Evolutionary conservation across 2,113 vertebrate species (phyloP).

Genomic region (Lethenteron reissneri): DNA sequence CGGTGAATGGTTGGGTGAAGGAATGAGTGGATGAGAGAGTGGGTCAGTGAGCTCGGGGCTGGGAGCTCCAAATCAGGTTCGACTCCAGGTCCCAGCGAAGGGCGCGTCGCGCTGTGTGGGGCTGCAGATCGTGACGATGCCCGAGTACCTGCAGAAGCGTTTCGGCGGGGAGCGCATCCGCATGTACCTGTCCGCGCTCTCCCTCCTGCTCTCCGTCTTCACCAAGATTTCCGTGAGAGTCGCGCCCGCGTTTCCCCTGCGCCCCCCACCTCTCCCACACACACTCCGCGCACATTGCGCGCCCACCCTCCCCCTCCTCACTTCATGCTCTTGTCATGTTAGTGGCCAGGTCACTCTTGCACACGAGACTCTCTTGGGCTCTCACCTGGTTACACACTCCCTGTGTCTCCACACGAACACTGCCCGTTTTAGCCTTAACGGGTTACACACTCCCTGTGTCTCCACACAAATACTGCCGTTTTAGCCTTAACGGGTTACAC

Average conservation of each 20-base stretch:
- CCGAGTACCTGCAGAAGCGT: constrained; percentile 51
- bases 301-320: background rate
- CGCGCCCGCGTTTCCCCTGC: background rate
- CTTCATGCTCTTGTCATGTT: background rate
- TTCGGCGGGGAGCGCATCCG: constrained; percentile 59
- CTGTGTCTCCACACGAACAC: background rate
- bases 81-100: background rate
- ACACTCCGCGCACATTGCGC: background rate
- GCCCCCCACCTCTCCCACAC: background rate
- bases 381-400: background rate
- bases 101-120: background rate
- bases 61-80: background rate
- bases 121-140: constrained; percentile 59
- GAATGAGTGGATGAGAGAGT: background rate
- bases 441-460: background rate
- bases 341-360: background rate
- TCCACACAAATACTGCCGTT: background rate
- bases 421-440: background rate
- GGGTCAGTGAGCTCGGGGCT: background rate
- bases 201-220: constrained; percentile 55
- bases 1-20: background rate
- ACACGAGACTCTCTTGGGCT: background rate
- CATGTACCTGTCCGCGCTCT: constrained; percentile 47
- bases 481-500: background rate
- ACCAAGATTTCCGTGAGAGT: constrained; percentile 70